phyloP scores from a whole-genome alignment of 2,113 vertebrate genomes.

The Crotalus horridus region DNA sequence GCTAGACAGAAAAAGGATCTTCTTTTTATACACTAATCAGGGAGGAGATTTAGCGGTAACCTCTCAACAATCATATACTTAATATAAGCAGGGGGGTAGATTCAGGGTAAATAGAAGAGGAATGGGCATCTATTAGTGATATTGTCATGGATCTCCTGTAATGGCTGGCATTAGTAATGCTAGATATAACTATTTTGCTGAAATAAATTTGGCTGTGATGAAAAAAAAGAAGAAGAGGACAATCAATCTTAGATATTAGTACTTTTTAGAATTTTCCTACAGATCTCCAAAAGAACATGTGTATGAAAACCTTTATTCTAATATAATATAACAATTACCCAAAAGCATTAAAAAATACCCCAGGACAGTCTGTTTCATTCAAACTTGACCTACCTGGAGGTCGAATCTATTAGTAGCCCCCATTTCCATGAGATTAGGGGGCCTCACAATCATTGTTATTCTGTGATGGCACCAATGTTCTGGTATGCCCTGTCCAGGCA shows the following conservation, averaged over 20 bases:
- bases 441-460: not conserved
- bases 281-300: not conserved
- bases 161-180: not conserved
- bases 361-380: not conserved
- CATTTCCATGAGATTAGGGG: not conserved
- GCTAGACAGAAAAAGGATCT: not conserved
- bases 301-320: not conserved
- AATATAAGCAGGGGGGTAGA: not conserved
- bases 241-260: not conserved
- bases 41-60: not conserved
- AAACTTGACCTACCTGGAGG: not conserved
- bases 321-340: not conserved
- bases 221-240: not conserved
- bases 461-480: not conserved
- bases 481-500: not conserved
- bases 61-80: not conserved
- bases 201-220: not conserved
- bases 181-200: not conserved
- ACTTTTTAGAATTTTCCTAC: not conserved
- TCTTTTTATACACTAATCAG: not conserved
- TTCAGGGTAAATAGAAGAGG: not conserved
- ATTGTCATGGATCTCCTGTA: not conserved
- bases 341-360: not conserved
- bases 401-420: not conserved
- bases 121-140: not conserved